Evolutionary conservation across 2,113 vertebrate species (phyloP).

Genomic region (Grammomys dolichurus): DNA sequence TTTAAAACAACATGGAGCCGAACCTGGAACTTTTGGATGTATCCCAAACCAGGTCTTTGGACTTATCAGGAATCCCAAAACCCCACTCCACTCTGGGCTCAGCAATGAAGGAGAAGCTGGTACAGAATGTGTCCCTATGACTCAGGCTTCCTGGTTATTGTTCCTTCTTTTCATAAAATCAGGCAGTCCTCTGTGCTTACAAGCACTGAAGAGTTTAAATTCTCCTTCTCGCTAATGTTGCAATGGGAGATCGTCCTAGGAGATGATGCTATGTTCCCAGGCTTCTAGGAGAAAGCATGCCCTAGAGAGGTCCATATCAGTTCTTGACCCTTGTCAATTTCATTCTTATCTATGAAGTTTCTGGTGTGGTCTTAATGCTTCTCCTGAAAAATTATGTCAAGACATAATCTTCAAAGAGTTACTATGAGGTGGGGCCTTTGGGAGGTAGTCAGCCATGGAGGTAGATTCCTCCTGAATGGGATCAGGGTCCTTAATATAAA

Average conservation of each 20-base stretch:
- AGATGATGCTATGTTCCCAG: not conserved
- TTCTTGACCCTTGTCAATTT: too few species aligned
- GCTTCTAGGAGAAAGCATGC: not conserved
- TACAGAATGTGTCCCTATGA: accelerated
- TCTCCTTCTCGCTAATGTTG: accelerated
- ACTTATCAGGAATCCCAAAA: not conserved
- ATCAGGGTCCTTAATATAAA: not conserved
- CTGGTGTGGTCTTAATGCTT: not conserved
- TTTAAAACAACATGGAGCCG: not conserved
- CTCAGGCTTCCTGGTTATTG: accelerated
- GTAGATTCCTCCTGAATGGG: not conserved
- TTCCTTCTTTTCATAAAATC: too few species aligned
- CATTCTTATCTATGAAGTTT: not conserved
- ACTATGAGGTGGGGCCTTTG: too few species aligned
- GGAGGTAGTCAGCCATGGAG: not conserved
- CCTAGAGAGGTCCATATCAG: accelerated
- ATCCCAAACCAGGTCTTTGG: accelerated
- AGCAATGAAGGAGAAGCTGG: accelerated
- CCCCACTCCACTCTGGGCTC: accelerated
- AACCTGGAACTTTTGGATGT: accelerated
- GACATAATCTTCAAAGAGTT: not conserved
- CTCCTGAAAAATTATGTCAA: not conserved
- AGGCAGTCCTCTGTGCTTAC: accelerated
- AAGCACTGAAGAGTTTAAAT: accelerated
- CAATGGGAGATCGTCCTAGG: not conserved